Evolutionary conservation across 2,888 invertebrate genomes (phyloP), one percentile per base, ranked within the genome.

Genomic region (Noctua janthe): DNA sequence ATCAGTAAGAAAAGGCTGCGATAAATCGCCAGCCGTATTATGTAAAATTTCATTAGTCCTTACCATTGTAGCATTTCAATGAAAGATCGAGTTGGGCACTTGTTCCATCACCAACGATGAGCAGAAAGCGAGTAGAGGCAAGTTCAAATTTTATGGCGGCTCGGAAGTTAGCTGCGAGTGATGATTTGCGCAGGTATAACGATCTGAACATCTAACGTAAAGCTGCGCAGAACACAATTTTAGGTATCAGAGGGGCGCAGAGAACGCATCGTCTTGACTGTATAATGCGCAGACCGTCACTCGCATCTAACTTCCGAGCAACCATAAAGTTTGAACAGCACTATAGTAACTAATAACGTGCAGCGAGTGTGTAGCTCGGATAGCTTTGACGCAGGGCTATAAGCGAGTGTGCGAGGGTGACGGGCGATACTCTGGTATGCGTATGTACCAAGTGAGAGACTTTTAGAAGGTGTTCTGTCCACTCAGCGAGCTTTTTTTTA

Each of bases 11-110:
- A 83, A 87, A 83, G 79, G 80, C 71, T 72, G 77, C 74, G 23
- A 82, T 86, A 82, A 89, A 89, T 88, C 43, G 59, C 62, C 59
- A 71, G 23, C 11, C 17, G 69, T 75, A 72, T 87, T 85, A 79
- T 86, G 81, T 84, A 82, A 89, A 87, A 87, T 90, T 89, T 84
- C 80, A 89, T 86, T 84, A 88, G 66, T 62, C n/a, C 74, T 74
- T 54, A 76, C 74, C 75, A 81, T 86, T 89, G 86, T 89, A 70
- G 76, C 73, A 75, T 80, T 82, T 69, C 71, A 82, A 81, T 79
- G 76, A 74, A 66, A 74, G 4, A 84, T 73, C 69, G 74, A 85
- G 78, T 80, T 67, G 73, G 62, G 20, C 5, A 11, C 66, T 39
- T 66, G 20, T 39, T 39, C 39, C 20, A 66, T 10, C 35, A 1